Conservation (phyloP, 2,797 vertebrate species). For the Chanos chanos region DNA sequence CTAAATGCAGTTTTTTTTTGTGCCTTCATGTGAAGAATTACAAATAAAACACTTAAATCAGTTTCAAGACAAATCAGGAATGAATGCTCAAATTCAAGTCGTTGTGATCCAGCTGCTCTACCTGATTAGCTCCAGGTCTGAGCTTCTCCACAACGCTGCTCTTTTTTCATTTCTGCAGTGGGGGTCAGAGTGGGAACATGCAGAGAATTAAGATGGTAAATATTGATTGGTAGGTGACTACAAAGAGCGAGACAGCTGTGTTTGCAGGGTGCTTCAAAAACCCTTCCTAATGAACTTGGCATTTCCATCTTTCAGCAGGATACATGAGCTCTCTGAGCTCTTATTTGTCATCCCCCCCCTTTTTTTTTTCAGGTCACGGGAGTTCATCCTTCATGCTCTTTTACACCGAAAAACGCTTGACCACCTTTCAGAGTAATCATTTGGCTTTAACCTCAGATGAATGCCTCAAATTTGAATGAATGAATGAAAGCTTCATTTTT, state of each 20-base stretch:
- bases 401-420: constrained; percentile 17
- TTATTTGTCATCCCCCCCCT: constrained; percentile 41
- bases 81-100: too few species aligned
- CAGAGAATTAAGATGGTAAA: constrained; percentile 50
- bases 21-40: too few species aligned
- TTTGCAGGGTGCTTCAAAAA: constrained; percentile 42
- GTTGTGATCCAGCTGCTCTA: too few species aligned
- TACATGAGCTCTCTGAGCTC: constrained; percentile 21
- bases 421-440: constrained; percentile 29
- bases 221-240: constrained; percentile 42
- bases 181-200: constrained; percentile 35
- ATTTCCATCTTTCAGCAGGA: constrained; percentile 43
- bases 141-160: too few species aligned
- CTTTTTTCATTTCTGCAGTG: not conserved
- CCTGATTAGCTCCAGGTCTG: too few species aligned
- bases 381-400: constrained; percentile 33
- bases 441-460: constrained; percentile 29
- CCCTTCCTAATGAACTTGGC: constrained; percentile 49
- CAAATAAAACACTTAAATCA: too few species aligned
- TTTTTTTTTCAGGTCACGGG: constrained; percentile 28
- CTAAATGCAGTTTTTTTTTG: too few species aligned
- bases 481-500: not conserved
- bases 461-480: constrained; percentile 8
- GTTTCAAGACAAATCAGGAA: too few species aligned
- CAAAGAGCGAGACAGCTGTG: constrained; percentile 42